A percentile compares a stretch with the other conserved stretches of the same genome.
Conservation (phyloP, 2,113 vertebrate genomes). For the Epinephelus lanceolatus region DNA sequence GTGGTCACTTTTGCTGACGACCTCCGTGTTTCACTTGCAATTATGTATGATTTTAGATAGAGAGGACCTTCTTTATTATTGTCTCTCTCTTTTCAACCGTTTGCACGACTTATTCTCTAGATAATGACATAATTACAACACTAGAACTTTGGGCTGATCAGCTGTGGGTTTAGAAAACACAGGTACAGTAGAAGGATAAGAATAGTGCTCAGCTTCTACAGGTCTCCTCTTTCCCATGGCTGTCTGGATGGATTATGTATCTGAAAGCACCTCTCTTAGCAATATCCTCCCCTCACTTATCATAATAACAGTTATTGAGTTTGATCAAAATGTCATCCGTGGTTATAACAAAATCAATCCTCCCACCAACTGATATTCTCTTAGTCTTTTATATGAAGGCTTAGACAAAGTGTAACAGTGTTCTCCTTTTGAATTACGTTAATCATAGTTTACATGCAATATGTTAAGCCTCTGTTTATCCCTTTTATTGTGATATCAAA, state of each 20-base stretch:
- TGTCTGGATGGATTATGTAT: conserved; percentile 81
- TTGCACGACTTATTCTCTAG: conserved; percentile 4
- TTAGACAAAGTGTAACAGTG: conserved; percentile 43
- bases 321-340: conserved; percentile 75
- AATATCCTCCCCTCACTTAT: conserved; percentile 70
- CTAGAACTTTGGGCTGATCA: conserved; percentile 13
- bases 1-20: conserved; percentile 49
- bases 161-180: conserved; percentile 55
- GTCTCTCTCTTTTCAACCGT: neutral
- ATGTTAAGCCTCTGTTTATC: conserved; percentile 21
- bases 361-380: conserved; percentile 56
- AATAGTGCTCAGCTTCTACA: conserved; percentile 65
- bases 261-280: conserved; percentile 58
- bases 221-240: conserved; percentile 77
- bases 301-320: conserved; percentile 72
- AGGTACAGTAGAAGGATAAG: conserved; percentile 49
- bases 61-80: conserved; percentile 2
- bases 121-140: conserved; percentile 14
- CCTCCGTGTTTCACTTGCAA: conserved; percentile 29
- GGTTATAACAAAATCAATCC: conserved; percentile 35
- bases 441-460: conserved; percentile 38
- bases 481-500: conserved; percentile 51
- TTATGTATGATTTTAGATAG: conserved; percentile 27
- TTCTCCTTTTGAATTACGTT: conserved; percentile 18
- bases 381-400: conserved; percentile 47